These are phyloP conservation scores for Zaprionus bogoriensis DNA, from an alignment of 2,888 invertebrate species.

Conservation along the genomic window DNA sequence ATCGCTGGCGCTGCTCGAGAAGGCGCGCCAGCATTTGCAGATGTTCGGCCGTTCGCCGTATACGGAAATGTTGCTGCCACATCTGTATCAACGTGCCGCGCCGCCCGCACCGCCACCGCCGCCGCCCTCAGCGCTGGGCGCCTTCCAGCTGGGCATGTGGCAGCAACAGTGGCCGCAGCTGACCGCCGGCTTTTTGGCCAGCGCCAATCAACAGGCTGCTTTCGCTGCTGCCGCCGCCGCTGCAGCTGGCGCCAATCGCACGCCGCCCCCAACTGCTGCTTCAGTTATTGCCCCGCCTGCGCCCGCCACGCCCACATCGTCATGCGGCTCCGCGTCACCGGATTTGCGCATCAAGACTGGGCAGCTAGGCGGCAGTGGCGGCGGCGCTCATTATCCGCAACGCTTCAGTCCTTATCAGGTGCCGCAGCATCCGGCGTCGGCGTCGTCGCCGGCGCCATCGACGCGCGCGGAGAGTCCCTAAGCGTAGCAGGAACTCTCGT, in stretches of 20 bases:
- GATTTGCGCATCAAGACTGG: constrained; percentile 81
- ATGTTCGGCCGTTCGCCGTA: constrained; percentile 83
- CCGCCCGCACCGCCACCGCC: constrained; percentile 64
- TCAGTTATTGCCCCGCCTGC: constrained; percentile 55
- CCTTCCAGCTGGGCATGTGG: constrained; percentile 83
- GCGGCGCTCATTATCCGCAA: constrained; percentile 77
- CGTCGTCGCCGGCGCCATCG: constrained; percentile 73
- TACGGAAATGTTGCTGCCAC: constrained; percentile 83
- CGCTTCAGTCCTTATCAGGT: constrained; percentile 81
- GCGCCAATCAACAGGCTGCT: constrained; percentile 81
- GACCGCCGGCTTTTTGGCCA: constrained; percentile 83
- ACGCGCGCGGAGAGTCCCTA: constrained; percentile 64
- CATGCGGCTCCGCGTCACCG: constrained; percentile 82
- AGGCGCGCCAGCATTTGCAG: constrained; percentile 83
- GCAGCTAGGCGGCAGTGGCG: too few species aligned
- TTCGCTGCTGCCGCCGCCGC: constrained; percentile 78
- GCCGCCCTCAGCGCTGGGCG: constrained; percentile 73
- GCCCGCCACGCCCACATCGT: constrained; percentile 81
- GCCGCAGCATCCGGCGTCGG: constrained; percentile 64
- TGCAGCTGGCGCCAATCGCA: constrained; percentile 70
- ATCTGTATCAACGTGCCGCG: constrained; percentile 82
- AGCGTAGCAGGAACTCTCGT: constrained; percentile 3
- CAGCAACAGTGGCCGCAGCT: constrained; percentile 83
- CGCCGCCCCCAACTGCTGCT: constrained; percentile 64
- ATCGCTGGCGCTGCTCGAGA: constrained; percentile 82